phyloP scores from a whole-genome alignment of 2,797 vertebrate genomes.

The Melanotaenia boesemani region DNA sequence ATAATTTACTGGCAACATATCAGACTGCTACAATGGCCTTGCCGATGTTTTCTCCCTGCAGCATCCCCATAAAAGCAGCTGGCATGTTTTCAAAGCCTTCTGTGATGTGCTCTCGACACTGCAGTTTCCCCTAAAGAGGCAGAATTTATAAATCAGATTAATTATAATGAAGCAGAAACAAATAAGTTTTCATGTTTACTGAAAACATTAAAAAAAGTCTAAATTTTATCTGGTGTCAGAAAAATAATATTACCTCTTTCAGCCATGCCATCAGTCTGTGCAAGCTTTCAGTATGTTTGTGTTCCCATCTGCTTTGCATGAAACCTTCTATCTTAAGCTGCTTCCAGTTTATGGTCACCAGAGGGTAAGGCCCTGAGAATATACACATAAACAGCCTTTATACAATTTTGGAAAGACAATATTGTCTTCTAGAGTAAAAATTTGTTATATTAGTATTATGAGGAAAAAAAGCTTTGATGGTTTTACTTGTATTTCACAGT shows the following conservation, averaged over 20 bases:
- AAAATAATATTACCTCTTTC: constrained; percentile 77
- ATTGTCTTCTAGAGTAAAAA: too few relatives aligned
- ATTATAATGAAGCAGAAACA: background rate
- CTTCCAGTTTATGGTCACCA: constrained; percentile 77
- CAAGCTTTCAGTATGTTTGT: constrained; percentile 79
- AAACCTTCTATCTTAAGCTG: constrained; percentile 90
- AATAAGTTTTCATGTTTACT: background rate
- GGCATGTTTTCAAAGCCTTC: constrained; percentile 93
- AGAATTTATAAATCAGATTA: constrained; percentile 35
- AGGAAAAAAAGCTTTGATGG: too few relatives aligned
- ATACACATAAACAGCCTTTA: background rate
- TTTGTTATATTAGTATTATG: too few relatives aligned
- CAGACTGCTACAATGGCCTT: constrained; percentile 88
- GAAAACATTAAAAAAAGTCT: background rate
- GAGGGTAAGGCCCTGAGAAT: constrained; percentile 78
- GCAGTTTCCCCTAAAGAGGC: constrained; percentile 86
- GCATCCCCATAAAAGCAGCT: constrained; percentile 89
- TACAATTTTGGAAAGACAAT: background rate
- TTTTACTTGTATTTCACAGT: background rate
- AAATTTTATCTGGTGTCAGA: background rate
- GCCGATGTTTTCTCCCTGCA: constrained; percentile 89
- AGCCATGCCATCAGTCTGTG: constrained; percentile 86
- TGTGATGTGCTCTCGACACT: constrained; percentile 85
- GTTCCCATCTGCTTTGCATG: constrained; percentile 76
- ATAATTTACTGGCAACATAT: constrained; percentile 41